These are phyloP conservation scores for Phorcus lineatus DNA, from an alignment of 2,888 invertebrate genomes.

Conservation along the genomic window DNA sequence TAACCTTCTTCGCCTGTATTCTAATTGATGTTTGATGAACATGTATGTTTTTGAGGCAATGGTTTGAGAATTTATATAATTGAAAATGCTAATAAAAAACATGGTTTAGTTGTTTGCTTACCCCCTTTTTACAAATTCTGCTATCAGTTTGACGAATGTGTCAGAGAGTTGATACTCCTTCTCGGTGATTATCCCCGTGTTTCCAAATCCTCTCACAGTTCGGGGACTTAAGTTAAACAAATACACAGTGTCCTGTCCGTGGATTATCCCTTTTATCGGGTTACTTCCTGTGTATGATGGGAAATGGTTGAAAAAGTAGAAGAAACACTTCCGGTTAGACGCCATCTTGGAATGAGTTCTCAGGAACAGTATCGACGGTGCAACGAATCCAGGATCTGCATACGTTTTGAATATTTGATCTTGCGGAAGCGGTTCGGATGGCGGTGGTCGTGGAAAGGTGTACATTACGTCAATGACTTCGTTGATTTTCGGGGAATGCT, in stretches of 20 bases:
- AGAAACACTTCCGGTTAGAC: background rate
- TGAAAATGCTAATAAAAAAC: no score
- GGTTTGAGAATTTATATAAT: no score
- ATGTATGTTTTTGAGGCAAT: no score
- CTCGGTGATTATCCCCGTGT: background rate
- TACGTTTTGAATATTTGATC: background rate
- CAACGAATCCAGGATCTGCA: background rate
- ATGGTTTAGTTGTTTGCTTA: background rate
- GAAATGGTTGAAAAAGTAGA: constrained; percentile 28
- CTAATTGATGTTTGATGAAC: no score
- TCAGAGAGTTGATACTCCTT: background rate
- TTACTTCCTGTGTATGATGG: background rate
- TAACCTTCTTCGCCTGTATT: no score
- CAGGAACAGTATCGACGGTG: background rate
- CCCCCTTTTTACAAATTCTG: constrained; percentile 1
- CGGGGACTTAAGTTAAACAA: constrained; percentile 1
- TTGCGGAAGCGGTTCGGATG: background rate
- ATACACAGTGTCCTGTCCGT: constrained; percentile 22
- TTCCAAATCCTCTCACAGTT: background rate
- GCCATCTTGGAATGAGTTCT: background rate
- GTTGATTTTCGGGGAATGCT: background rate
- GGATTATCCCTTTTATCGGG: background rate
- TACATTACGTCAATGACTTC: background rate
- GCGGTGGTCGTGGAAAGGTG: background rate
- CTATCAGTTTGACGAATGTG: background rate